These are phyloP conservation scores for Mesochorus sp. DNA, from an alignment of 2,888 invertebrate genomes.

Conservation along the genomic window DNA sequence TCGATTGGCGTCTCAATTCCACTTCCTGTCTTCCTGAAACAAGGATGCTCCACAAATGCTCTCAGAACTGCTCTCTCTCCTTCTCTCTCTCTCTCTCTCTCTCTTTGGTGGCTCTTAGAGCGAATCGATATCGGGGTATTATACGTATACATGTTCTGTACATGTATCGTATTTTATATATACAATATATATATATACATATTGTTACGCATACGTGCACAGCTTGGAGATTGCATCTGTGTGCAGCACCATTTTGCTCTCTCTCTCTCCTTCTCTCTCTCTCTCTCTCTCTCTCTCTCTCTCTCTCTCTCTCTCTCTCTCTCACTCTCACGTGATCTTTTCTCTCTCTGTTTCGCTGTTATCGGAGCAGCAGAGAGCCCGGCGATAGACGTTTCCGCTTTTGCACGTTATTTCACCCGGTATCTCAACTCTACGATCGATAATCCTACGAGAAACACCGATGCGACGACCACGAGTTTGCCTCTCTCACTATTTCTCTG, in stretches of 20 bases:
- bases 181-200: conserved; percentile 8
- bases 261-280: neutral
- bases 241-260: neutral
- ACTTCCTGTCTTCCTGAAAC: conserved; percentile 23
- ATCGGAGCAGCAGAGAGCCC: conserved; percentile 36
- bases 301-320: conserved; percentile 1
- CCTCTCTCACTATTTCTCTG: neutral
- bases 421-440: conserved; percentile 53
- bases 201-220: conserved; percentile 1
- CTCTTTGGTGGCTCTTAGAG: conserved; percentile 14
- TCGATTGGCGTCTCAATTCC: neutral
- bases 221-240: neutral
- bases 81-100: neutral
- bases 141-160: neutral
- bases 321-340: conserved; percentile 5
- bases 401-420: conserved; percentile 54
- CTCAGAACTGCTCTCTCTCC: conserved; percentile 25
- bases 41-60: conserved; percentile 34
- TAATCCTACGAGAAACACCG: conserved; percentile 44
- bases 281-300: neutral
- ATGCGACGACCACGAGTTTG: conserved; percentile 16
- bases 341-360: conserved; percentile 28
- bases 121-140: conserved; percentile 46
- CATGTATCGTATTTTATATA: neutral
- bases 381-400: conserved; percentile 59